Conservation (phyloP, 92 coral and sea anemone genomes). For the Bergia puertoricense region DNA sequence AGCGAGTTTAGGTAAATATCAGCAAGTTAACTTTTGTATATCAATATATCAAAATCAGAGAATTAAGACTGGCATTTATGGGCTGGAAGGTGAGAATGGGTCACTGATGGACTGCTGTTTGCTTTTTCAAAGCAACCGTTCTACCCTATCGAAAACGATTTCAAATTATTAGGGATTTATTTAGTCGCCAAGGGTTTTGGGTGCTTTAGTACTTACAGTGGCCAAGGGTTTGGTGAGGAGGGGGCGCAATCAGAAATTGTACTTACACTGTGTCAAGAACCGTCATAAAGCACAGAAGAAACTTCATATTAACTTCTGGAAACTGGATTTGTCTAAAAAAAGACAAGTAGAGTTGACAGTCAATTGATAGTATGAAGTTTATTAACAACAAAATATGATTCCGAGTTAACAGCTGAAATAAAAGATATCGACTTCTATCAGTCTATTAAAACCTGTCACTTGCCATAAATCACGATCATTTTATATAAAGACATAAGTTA, state of each 20-base stretch:
- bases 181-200: no score
- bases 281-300: slow-evolving; percentile 91
- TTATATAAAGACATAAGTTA: not conserved
- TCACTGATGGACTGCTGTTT: not conserved
- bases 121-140: not conserved
- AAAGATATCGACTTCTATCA: not conserved
- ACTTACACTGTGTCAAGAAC: slow-evolving; percentile 95
- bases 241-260: not conserved
- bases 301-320: slow-evolving; percentile 75
- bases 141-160: not conserved
- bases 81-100: not conserved
- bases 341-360: not conserved
- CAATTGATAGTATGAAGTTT: not conserved
- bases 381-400: not conserved
- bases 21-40: not conserved
- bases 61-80: not conserved
- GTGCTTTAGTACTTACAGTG: not conserved
- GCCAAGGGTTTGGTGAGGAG: not conserved
- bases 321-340: slow-evolving; percentile 66
- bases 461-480: not conserved
- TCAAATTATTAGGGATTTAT: not conserved
- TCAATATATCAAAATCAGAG: not conserved
- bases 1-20: not conserved
- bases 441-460: not conserved
- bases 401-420: not conserved